These are phyloP conservation scores for Drosophila oshimai DNA, from an alignment of 1,140 invertebrate genomes.

Conservation along the genomic window DNA sequence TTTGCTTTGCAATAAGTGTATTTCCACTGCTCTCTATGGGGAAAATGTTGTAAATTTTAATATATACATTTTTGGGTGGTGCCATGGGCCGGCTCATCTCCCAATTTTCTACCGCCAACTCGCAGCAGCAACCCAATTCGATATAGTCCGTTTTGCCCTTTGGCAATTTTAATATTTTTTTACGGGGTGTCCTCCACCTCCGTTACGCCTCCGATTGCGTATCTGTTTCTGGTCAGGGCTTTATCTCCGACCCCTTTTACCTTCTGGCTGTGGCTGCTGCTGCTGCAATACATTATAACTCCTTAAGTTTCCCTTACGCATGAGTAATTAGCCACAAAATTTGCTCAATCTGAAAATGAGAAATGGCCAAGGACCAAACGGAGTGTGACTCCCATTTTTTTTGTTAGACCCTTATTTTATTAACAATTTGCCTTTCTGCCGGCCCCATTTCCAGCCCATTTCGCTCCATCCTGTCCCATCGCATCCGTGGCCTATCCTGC, in stretches of 20 bases:
- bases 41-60: constrained; percentile 27
- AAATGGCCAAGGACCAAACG: background rate
- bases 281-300: constrained; percentile 32
- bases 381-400: background rate
- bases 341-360: constrained; percentile 28
- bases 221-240: background rate
- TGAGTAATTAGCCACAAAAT: constrained; percentile 68
- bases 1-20: constrained; percentile 12
- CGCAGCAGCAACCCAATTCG: constrained; percentile 5
- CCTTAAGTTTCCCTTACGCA: constrained; percentile 72
- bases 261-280: background rate
- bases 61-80: constrained; percentile 14
- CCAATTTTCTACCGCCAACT: background rate
- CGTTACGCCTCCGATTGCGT: background rate
- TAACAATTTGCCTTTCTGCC: constrained; percentile 61
- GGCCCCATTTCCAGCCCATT: constrained; percentile 12
- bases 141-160: constrained; percentile 33
- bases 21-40: constrained; percentile 8
- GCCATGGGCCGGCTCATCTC: background rate
- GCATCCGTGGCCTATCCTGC: constrained; percentile 25
- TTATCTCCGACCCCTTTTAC: background rate
- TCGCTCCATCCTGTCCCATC: constrained; percentile 2
- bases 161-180: constrained; percentile 41
- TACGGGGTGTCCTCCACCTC: background rate
- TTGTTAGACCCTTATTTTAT: constrained; percentile 54